A percentile compares a stretch with the other conserved stretches of the same genome.
Evolutionary conservation across 2,888 invertebrate species (phyloP).

Genomic region (Rhamnusium bicolor): DNA sequence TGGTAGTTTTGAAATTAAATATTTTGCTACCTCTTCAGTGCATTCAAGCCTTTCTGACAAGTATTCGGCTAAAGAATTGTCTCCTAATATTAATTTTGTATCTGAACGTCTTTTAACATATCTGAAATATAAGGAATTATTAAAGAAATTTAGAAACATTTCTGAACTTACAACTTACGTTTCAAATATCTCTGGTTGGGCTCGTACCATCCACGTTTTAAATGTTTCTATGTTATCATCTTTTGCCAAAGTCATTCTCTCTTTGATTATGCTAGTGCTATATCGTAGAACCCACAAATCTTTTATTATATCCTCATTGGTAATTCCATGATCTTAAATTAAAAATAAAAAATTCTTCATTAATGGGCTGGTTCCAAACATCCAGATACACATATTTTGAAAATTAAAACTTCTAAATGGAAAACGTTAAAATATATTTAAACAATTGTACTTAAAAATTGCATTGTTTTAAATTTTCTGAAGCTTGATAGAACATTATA

Average conservation of each 20-base stretch:
- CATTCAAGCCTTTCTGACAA: constrained; percentile 68
- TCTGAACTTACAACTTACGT: constrained; percentile 67
- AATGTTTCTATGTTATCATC: constrained; percentile 63
- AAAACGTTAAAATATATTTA: too few relatives aligned
- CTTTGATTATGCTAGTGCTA: constrained; percentile 59
- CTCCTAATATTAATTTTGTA: constrained; percentile 67
- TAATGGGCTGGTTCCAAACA: too few relatives aligned
- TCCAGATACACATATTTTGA: too few relatives aligned
- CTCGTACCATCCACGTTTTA: constrained; percentile 73
- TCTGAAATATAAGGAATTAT: constrained; percentile 59
- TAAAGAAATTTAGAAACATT: background rate
- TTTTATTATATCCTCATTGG: constrained; percentile 64
- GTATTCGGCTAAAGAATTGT: constrained; percentile 67
- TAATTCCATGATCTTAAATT: constrained; percentile 64
- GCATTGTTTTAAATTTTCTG: too few relatives aligned
- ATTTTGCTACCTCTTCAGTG: constrained; percentile 60
- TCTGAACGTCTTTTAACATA: constrained; percentile 66
- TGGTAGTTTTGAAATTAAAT: constrained; percentile 66
- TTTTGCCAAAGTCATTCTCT: constrained; percentile 64
- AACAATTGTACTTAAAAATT: too few relatives aligned
- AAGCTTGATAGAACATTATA: too few relatives aligned
- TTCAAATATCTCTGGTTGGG: constrained; percentile 63
- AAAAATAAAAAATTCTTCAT: too few relatives aligned
- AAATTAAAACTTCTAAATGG: too few relatives aligned
- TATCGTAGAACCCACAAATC: constrained; percentile 71